Conservation (phyloP, 2,888 invertebrate species). For the Lepidocyrtoides sp. region DNA sequence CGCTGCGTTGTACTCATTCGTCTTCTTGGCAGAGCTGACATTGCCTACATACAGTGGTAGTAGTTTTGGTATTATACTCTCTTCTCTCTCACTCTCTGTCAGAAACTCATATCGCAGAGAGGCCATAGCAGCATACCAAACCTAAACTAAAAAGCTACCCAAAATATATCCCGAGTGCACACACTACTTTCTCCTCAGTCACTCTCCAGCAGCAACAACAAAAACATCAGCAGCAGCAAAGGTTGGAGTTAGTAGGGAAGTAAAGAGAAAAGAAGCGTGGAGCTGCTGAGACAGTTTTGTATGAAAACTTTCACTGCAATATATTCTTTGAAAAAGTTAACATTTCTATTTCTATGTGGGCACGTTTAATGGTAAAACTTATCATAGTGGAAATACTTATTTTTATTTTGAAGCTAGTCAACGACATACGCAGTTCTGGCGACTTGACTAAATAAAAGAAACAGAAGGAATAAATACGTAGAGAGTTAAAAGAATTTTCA, state of each 20-base stretch:
- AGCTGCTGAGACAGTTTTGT: conserved; percentile 27
- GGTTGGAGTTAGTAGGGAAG: conserved; percentile 19
- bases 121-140: conserved; percentile 3
- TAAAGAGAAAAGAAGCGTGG: conserved; percentile 24
- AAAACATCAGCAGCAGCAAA: conserved; percentile 54
- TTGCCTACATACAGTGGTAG: background rate
- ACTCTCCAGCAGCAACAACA: conserved; percentile 72
- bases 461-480: background rate
- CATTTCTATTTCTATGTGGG: conserved; percentile 39
- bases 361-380: conserved; percentile 59
- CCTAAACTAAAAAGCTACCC: too few species aligned
- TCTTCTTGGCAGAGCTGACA: conserved; percentile 16
- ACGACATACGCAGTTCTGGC: conserved; percentile 25
- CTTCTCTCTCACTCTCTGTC: too few species aligned
- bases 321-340: conserved; percentile 24
- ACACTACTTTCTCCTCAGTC: conserved; percentile 67
- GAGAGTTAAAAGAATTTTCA: background rate
- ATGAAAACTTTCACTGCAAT: background rate
- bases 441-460: conserved; percentile 31
- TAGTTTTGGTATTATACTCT: too few species aligned
- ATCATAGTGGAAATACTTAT: conserved; percentile 28
- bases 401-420: conserved; percentile 10
- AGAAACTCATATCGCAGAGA: background rate
- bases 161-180: conserved; percentile 70
- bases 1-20: conserved; percentile 4